Base-by-base conservation (phyloP, 2,888 invertebrate species). In the Macaria liturata region DNA sequence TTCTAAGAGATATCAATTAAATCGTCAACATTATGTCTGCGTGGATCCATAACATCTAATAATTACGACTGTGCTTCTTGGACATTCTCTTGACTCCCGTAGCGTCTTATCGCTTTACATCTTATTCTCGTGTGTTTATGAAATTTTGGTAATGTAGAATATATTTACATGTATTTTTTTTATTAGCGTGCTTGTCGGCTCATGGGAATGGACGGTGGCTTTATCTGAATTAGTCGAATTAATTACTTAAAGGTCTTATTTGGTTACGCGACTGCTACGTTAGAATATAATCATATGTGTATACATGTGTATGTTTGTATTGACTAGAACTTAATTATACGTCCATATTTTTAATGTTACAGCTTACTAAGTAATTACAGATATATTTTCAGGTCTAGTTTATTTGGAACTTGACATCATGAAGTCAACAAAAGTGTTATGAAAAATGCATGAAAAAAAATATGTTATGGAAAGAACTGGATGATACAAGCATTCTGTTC, bases 41-140 rank as follows among this genome's bases (percentile, higher is more conserved):
- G 61, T 52, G 34, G 59, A 62, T 51, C 39, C 52, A 56, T 55
- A 59, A 55, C 31, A 45, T 54, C 31, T 46, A 53, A 43, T 58
- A 46, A 52, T 57, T 56, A 65, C 66, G 70, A 69, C 65, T 70
- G 65, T 65, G 62, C 55, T 48, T 59, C 66, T 70, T 69, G 7
- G 62, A 67, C 63, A 49, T 65, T 51, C 46, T 37, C 51, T 30
- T 42, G 55, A 67, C 76, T 78, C 76, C 78, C 76, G 73, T 66
- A 66, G 77, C 65, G 77, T 69, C 65, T 71, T 76, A 77, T 77
- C 77, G 62, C 61, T 4, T 59, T 63, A 69, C 70, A 74, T 74
- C 75, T 75, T 61, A 57, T 62, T 60, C 55, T 67, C 52, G 55
- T 60, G 57, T 72, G 69, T 75, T 75, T 75, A 72, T 71, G 71